Evolutionary conservation across 2,797 vertebrate genomes (phyloP).

Genomic region (Pipistrellus kuhlii): DNA sequence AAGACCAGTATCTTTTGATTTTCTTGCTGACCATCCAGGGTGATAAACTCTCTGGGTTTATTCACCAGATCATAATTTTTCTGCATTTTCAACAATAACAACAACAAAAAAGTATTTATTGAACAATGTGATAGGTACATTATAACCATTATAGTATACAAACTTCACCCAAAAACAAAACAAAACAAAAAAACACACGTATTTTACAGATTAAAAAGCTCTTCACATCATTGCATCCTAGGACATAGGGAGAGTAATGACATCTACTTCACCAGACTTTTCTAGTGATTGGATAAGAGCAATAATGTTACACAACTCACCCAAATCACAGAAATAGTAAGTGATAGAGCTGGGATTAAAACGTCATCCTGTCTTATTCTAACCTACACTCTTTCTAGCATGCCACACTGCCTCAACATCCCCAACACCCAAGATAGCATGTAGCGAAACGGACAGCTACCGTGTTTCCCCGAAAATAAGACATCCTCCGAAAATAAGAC

Average conservation of each 20-base stretch:
- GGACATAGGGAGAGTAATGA: neutral
- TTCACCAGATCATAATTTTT: neutral
- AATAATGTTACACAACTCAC: neutral
- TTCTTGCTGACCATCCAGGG: neutral
- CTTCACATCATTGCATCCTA: neutral
- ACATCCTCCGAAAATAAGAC: too few relatives aligned
- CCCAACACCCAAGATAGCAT: neutral
- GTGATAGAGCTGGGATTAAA: neutral
- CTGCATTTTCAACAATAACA: neutral
- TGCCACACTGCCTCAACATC: neutral
- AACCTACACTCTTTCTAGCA: neutral
- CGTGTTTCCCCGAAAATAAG: too few relatives aligned
- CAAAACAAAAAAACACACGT: too few relatives aligned
- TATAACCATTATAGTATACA: neutral
- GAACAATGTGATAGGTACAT: neutral
- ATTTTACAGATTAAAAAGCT: conserved; percentile 6
- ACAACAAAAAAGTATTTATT: neutral
- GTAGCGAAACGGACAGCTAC: neutral
- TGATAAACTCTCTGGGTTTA: neutral
- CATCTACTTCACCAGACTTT: neutral
- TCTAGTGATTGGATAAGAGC: neutral
- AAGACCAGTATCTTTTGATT: neutral
- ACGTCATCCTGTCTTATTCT: neutral
- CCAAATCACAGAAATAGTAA: neutral
- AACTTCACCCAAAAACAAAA: neutral